Base-by-base conservation (phyloP, 2,113 vertebrate species). In the Laticauda colubrina region DNA sequence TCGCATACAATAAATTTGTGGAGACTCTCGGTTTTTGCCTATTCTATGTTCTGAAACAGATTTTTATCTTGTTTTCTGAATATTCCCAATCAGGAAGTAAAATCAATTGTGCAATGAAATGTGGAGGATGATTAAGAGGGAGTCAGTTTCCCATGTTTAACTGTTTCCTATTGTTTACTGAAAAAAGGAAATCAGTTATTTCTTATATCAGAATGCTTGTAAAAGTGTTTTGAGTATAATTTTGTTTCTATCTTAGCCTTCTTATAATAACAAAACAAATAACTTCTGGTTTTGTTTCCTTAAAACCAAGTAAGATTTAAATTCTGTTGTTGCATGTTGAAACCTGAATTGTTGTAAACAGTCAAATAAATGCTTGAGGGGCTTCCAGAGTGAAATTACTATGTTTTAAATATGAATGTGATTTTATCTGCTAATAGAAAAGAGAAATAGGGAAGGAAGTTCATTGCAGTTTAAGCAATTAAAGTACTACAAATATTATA, bases 11-110 rank as follows among this genome's bases (percentile, higher is more conserved):
- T 48, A 90, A 90, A 29, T 43, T 14, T 61, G 90, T 81, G 55
- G 8, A 54, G 5, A 26, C 5, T 26, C 59, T 85, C 45, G 12
- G 43, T n/a, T 89, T 45, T 85, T 90, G 69, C 55, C 53, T 61
- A 45, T 53, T 18, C 95, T 97, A 91, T 95, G 59, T 45, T 90
- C 94, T 90, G 43, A 91, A 91, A 45, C 95, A 96, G 95, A 96
- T 97, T 94, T 97, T 97, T 96, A 95, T 97, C 96, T 94, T 97
- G 75, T 94, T 95, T 97, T 97, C 96, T 96, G 96, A 96, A 96
- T 97, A 97, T 90, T 94, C 55, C 94, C 96, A 94, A 97, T 97
- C 97, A 97, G 97, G 96, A 98, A 97, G 96, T 97, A 86, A 95
- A 97, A 95, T 96, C 96, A 97, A 97, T 95, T 89, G 94, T 97